Evolutionary conservation across 2,888 invertebrate species (phyloP).

Genomic region (Agrenia bidenticulata): DNA sequence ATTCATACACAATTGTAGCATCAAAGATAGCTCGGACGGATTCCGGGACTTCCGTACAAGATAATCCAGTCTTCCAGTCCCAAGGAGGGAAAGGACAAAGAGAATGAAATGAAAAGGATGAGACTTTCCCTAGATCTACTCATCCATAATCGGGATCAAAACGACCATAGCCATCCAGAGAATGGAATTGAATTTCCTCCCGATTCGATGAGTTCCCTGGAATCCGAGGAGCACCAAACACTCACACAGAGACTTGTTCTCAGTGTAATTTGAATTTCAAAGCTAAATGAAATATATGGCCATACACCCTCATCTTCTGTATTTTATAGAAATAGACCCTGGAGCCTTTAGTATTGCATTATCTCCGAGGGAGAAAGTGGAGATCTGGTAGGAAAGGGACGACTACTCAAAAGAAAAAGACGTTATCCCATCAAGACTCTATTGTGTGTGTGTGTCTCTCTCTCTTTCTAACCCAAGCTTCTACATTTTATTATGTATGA

Average conservation of each 20-base stretch:
- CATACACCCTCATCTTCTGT: neutral
- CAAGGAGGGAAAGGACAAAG: conserved; percentile 3
- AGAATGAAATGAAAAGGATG: conserved; percentile 2
- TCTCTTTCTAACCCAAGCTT: too few species aligned
- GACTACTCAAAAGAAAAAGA: conserved; percentile 19
- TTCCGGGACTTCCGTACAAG: too few species aligned
- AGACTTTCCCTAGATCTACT: conserved; percentile 19
- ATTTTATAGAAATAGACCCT: too few species aligned
- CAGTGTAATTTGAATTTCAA: conserved; percentile 52
- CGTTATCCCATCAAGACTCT: conserved; percentile 37
- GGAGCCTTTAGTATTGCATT: neutral
- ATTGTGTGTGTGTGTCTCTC: conserved; percentile 39
- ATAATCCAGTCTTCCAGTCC: neutral
- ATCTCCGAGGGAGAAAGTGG: neutral
- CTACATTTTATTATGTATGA: too few species aligned
- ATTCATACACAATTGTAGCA: too few species aligned
- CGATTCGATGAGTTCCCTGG: conserved; percentile 9
- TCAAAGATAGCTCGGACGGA: too few species aligned
- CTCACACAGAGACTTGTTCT: conserved; percentile 34
- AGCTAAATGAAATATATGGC: conserved; percentile 47
- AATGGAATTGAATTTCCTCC: conserved; percentile 33
- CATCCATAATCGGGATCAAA: conserved; percentile 45
- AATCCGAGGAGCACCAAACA: neutral
- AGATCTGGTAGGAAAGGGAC: neutral
- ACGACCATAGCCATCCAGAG: conserved; percentile 16